Conservation (phyloP, 2,113 vertebrate species). For the Tyto alba region DNA sequence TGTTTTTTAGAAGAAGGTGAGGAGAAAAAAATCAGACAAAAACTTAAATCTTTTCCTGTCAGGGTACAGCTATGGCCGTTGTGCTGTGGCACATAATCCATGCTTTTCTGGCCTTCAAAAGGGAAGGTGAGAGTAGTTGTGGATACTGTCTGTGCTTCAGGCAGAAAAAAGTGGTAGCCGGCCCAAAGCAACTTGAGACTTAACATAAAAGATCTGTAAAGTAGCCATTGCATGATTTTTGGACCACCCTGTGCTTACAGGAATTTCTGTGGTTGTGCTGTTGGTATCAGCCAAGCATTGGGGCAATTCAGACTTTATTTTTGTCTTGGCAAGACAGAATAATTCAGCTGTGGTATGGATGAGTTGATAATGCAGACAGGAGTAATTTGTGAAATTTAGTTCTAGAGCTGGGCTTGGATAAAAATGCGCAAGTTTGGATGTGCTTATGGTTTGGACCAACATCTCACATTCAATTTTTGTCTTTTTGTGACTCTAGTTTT, state of each 20-base stretch:
- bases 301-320: not conserved
- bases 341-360: not conserved
- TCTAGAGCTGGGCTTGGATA: not conserved
- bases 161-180: not conserved
- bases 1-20: not conserved
- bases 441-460: not conserved
- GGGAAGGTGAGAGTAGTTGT: not conserved
- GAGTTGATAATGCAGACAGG: not conserved
- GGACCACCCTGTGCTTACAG: not conserved
- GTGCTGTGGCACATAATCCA: not conserved
- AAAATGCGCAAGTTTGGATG: not conserved
- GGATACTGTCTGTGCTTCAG: not conserved
- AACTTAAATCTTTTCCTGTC: not conserved
- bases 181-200: not conserved
- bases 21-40: not conserved
- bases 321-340: not conserved
- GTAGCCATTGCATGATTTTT: not conserved
- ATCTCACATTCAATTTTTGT: not conserved
- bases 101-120: not conserved
- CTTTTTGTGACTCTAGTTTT: constrained; percentile 19
- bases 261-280: not conserved
- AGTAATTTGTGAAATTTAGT: not conserved
- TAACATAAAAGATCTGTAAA: not conserved
- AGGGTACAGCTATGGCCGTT: not conserved
- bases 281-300: not conserved